These are phyloP conservation scores for Drosophila bocqueti DNA, from an alignment of 1,140 invertebrate genomes.

Conservation along the genomic window DNA sequence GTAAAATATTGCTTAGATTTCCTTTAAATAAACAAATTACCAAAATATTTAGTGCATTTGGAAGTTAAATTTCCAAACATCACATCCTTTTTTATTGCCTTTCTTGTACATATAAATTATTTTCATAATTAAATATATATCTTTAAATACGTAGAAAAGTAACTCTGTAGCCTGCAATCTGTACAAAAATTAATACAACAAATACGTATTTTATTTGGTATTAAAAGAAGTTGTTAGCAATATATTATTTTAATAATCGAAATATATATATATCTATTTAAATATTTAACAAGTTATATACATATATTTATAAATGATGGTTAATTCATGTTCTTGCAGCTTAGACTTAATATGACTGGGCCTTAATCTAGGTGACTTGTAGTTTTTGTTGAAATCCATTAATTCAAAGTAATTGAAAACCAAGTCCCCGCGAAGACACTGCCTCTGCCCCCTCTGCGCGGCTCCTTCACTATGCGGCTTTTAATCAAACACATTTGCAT, in stretches of 20 bases:
- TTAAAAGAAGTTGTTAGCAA: no score
- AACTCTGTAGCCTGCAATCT: no score
- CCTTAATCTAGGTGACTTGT: conserved; percentile 11
- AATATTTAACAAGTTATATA: background rate
- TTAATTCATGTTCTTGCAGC: background rate
- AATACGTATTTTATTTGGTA: no score
- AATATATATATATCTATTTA: background rate
- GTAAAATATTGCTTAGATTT: no score
- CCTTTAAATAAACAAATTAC: no score
- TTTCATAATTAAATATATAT: no score
- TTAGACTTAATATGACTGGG: background rate
- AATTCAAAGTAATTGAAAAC: conserved; percentile 23
- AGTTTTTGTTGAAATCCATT: conserved; percentile 6
- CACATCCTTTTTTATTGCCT: no score
- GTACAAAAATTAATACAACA: no score
- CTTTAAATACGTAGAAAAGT: no score
- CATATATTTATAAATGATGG: background rate
- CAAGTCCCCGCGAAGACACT: background rate
- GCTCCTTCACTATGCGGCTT: conserved; percentile 25
- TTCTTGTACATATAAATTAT: no score
- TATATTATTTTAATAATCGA: background rate
- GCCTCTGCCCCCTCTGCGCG: background rate
- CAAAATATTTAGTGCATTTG: no score
- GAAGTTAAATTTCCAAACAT: no score
- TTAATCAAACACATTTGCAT: conserved; percentile 59